Evolutionary conservation across 2,797 vertebrate genomes (phyloP), one percentile per base, ranked within the genome.

Genomic region (Gymnopithys bicolor): DNA sequence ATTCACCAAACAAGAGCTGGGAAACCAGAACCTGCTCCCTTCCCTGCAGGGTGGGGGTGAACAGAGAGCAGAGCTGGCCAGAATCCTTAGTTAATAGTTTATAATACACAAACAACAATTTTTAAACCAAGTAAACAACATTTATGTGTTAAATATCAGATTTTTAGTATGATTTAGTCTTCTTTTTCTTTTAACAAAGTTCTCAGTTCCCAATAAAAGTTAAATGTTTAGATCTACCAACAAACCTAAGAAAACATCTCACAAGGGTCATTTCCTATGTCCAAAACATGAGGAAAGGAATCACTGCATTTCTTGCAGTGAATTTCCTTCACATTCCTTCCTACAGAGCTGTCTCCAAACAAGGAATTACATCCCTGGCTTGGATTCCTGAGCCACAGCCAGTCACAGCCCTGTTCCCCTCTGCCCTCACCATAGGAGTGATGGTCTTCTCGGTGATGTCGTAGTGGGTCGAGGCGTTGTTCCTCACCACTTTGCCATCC

Each of bases 391-490:
- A 74, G 52, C 32, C 68, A 71, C 30, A 11, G 28, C 27, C 49
- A 35, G 37, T 8, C 45, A 22, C 59, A 70, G 48, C 48, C 67
- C 77, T n/a, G 24, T 4, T 23, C 4, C 11, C 28, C 35, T 52
- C 58, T 49, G 77, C 7, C 33, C 63, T 97, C 97, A 99, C 99
- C 98, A 99, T 52, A 5, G 99, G 99, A 0, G 98, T 99, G 83
- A 99, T 98, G 78, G 97, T 97, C 96, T 99, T 99, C 97, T 99
- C 98, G 0, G 97, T 99, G 85, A 98, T 82, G 7, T 99, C 99
- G 0, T 99, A 99, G 97, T 93, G 97, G 0, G 99, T 99, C 13
- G 99, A 98, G 8, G 98, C 99, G 0, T 98, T 99, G 97, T 98
- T 99, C 92, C 91, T 98, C 88, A 99, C 97, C 95, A 99, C 94